Base-by-base conservation (phyloP, 2,797 vertebrate species). In the Leptodactylus fallax region DNA sequence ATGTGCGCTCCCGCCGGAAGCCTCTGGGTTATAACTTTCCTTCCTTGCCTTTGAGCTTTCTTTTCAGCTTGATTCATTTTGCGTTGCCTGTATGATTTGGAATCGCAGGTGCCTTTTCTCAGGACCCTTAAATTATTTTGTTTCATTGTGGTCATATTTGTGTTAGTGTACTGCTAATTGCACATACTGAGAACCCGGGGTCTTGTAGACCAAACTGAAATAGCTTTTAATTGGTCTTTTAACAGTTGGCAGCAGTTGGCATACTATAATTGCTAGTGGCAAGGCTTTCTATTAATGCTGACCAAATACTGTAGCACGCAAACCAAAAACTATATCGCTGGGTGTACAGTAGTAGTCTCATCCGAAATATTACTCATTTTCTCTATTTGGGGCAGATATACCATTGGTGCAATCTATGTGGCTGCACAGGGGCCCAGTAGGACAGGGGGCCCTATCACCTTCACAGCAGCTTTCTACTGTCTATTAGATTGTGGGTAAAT, bases 21-120 rank as follows among this genome's bases (percentile, higher is more conserved):
- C 88, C 85, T 86, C 80, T 86, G 74, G 88, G 87, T 89, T 89
- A 82, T 77, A 89, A 89, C 83, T 89, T 89, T 89, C 83, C 87
- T 89, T 88, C 83, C 83, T 76, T 81, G 83, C 83, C 83, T 85
- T 88, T 88, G 83, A 88, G 87, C 82, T 88, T 81, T 83, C 71
- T 85, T 89, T 86, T 79, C 81, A 89, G 69, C 19, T 82, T 55
- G 83, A 55, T 79, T 85, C 83, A 81, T 89, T 89, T 89, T 79
- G 67, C 60, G 74, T 86, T 85, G 85, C 56, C 60, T 86, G 72
- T 89, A 76, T 86, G 84, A 89, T 86, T 89, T 86, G 5, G 51
- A 74, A 58, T 89, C 53, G 56, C 84, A 82, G 79, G 84, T 76
- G 58, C 84, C 79, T 86, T 81, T 67, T 76, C 78, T 85, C 58